Percentiles rank a stretch among this genome's conserved stretches.
Conservation (phyloP, 2,888 invertebrate species). For the Neria commutata region DNA sequence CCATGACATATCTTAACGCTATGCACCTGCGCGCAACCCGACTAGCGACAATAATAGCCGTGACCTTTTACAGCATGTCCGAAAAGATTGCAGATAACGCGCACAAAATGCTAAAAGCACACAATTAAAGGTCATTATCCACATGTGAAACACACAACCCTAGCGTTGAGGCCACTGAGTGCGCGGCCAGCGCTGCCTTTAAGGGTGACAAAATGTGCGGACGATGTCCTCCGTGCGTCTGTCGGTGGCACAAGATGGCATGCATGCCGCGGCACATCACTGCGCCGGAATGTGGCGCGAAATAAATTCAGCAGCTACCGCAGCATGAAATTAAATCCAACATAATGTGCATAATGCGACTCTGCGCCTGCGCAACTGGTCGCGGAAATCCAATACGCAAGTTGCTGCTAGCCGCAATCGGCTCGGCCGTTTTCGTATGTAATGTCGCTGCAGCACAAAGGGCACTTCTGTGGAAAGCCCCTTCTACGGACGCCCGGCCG, state of each 20-base stretch:
- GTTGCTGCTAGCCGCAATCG: slow-evolving; percentile 18
- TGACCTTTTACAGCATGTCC: background rate
- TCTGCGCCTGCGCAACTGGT: slow-evolving; percentile 34
- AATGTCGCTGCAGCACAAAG: slow-evolving; percentile 2
- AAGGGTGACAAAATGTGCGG: background rate
- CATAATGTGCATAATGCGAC: slow-evolving; percentile 42
- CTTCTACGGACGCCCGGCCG: slow-evolving; percentile 5
- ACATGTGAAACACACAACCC: slow-evolving; percentile 18
- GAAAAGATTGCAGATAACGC: background rate
- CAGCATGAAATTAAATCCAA: slow-evolving; percentile 59
- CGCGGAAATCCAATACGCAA: slow-evolving; percentile 48
- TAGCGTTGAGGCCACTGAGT: too few species aligned
- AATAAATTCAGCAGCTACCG: slow-evolving; percentile 52
- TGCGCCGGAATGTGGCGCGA: slow-evolving; percentile 41
- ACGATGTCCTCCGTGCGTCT: background rate
- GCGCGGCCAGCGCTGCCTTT: background rate
- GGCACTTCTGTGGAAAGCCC: slow-evolving; percentile 20
- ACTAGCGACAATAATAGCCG: background rate
- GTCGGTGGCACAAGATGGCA: background rate
- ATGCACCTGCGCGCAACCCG: slow-evolving; percentile 35
- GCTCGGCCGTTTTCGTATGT: slow-evolving; percentile 7
- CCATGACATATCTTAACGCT: slow-evolving; percentile 31
- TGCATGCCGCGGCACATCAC: background rate
- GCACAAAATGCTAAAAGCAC: background rate
- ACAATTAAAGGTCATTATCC: slow-evolving; percentile 46